These are phyloP conservation scores for Rhinogobio ventralis DNA, from an alignment of 2,797 vertebrate species.

Conservation along the genomic window DNA sequence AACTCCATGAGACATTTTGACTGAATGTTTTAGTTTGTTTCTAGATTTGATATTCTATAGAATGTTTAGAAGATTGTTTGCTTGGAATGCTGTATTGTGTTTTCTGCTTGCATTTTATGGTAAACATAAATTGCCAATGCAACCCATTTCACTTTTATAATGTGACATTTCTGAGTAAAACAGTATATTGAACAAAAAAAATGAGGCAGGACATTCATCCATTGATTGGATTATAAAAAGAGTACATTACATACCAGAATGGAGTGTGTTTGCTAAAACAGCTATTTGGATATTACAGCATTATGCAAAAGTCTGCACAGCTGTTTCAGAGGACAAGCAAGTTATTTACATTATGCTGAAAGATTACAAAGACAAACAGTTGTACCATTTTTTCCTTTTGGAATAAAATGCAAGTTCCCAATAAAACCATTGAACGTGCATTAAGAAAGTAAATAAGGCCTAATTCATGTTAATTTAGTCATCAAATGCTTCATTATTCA, in stretches of 20 bases:
- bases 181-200: background rate
- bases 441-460: background rate
- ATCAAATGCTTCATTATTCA: constrained; percentile 12
- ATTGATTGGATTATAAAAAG: background rate
- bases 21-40: background rate
- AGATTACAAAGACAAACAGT: constrained; percentile 14
- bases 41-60: background rate
- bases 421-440: background rate
- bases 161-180: background rate
- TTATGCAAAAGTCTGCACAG: background rate
- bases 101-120: background rate
- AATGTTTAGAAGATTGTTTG: background rate
- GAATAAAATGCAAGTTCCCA: background rate
- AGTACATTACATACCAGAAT: background rate
- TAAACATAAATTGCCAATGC: background rate
- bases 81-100: background rate
- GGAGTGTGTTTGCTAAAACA: too few relatives aligned
- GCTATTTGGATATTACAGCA: background rate
- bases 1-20: constrained; percentile 13
- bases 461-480: background rate
- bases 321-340: background rate
- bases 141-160: background rate
- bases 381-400: background rate
- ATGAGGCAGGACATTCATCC: background rate
- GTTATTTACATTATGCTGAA: background rate